Conservation (phyloP, 2,797 vertebrate genomes). For the Cuniculus paca region DNA sequence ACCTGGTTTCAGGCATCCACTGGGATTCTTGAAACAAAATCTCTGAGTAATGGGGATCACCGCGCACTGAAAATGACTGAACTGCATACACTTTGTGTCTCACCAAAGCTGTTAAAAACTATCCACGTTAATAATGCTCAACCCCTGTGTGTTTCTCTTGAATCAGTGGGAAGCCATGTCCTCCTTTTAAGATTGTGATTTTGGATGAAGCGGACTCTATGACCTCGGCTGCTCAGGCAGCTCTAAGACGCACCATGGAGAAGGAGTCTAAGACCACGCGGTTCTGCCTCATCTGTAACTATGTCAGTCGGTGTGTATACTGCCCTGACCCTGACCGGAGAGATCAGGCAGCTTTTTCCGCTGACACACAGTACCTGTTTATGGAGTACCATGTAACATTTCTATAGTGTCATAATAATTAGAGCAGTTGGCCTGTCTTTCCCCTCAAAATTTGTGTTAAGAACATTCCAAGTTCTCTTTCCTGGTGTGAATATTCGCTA, state of each 20-base stretch:
- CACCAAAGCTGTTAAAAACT: neutral
- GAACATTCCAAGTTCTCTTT: neutral
- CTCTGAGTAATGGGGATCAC: neutral
- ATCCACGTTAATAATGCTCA: neutral
- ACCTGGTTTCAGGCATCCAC: neutral
- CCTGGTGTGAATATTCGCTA: neutral
- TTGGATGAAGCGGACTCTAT: constrained; percentile 99
- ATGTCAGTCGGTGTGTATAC: constrained; percentile 94
- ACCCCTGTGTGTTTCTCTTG: constrained; percentile 68
- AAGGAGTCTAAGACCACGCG: constrained; percentile 97
- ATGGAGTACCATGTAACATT: neutral
- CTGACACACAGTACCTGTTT: neutral
- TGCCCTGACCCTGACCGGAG: neutral
- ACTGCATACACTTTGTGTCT: neutral
- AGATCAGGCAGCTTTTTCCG: neutral
- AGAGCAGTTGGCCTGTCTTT: neutral
- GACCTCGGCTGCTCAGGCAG: constrained; percentile 97
- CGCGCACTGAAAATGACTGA: neutral
- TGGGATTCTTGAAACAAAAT: neutral
- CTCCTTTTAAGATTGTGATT: constrained; percentile 99
- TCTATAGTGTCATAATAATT: neutral
- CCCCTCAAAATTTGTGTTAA: neutral
- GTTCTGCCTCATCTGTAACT: constrained; percentile 99
- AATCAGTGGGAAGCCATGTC: constrained; percentile 95
- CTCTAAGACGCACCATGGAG: constrained; percentile 98